Evolutionary conservation across 1,140 invertebrate species (phyloP).

Genomic region (Carcinoscorpius rotundicauda): DNA sequence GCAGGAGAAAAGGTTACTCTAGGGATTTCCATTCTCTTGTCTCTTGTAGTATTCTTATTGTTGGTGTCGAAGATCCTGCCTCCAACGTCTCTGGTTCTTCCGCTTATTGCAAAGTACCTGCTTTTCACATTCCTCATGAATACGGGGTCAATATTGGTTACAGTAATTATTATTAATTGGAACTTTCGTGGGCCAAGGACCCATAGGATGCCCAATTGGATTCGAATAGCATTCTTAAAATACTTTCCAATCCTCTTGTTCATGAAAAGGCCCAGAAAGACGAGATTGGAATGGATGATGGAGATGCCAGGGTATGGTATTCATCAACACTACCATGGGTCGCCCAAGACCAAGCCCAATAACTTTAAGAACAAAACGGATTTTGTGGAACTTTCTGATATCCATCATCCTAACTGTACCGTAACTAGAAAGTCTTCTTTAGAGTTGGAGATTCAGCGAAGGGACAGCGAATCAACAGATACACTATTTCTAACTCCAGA

Average conservation of each 20-base stretch:
- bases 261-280: conserved; percentile 86
- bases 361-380: conserved; percentile 58
- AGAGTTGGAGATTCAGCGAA: conserved; percentile 44
- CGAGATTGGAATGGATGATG: conserved; percentile 89
- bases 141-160: conserved; percentile 95
- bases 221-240: conserved; percentile 81
- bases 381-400: conserved; percentile 82
- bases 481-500: conserved; percentile 79
- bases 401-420: conserved; percentile 91
- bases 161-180: conserved; percentile 98
- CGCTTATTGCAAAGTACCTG: conserved; percentile 95
- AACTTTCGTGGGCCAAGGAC: conserved; percentile 90
- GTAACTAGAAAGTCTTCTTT: conserved; percentile 9
- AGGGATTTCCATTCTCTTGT: conserved; percentile 96
- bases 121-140: conserved; percentile 99
- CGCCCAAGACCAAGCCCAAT: background rate
- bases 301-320: conserved; percentile 54
- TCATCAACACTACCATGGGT: conserved; percentile 10
- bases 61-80: conserved; percentile 98
- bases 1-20: conserved; percentile 87
- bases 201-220: conserved; percentile 86
- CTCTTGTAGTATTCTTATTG: conserved; percentile 96
- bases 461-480: conserved; percentile 82
- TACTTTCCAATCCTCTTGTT: conserved; percentile 68
- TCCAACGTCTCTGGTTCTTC: conserved; percentile 88